phyloP scores from a whole-genome alignment of 2,888 invertebrate species.

The Julus scandinavius region DNA sequence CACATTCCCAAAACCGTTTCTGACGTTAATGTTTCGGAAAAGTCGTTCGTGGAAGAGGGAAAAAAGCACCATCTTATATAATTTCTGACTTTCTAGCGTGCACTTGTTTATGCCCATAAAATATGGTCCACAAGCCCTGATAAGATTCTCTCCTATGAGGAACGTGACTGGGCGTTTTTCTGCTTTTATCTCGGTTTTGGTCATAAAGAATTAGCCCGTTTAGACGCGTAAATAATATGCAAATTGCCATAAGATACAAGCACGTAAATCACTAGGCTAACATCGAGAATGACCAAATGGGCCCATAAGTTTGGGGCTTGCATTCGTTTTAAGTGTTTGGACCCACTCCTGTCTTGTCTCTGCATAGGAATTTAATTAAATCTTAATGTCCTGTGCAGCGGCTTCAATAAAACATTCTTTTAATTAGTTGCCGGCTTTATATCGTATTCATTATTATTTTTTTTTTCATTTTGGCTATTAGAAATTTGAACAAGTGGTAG shows the following conservation, averaged over 20 bases:
- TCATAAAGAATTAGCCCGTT: background rate
- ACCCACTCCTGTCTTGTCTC: background rate
- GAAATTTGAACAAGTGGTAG: background rate
- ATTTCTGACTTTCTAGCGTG: background rate
- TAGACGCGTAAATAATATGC: background rate
- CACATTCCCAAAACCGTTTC: slow-evolving; percentile 27
- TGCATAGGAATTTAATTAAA: slow-evolving; percentile 11
- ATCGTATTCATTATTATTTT: background rate
- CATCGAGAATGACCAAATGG: slow-evolving; percentile 44
- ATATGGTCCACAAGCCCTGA: background rate
- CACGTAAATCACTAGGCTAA: slow-evolving; percentile 19
- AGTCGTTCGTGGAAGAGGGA: slow-evolving; percentile 30
- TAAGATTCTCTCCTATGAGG: slow-evolving; percentile 17
- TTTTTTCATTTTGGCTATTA: background rate
- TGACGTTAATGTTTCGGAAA: slow-evolving; percentile 46
- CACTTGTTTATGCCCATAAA: slow-evolving; percentile 44
- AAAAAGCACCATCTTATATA: background rate
- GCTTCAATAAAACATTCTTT: slow-evolving; percentile 20
- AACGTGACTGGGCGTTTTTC: background rate
- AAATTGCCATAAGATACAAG: background rate
- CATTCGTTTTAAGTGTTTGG: background rate
- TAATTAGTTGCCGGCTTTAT: slow-evolving; percentile 24
- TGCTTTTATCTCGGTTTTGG: background rate
- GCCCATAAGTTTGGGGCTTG: slow-evolving; percentile 6
- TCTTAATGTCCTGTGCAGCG: background rate